Percentiles rank a stretch among this genome's conserved stretches.
phyloP scores from a whole-genome alignment of 1,140 invertebrate species.

The Amyelois transitella region DNA sequence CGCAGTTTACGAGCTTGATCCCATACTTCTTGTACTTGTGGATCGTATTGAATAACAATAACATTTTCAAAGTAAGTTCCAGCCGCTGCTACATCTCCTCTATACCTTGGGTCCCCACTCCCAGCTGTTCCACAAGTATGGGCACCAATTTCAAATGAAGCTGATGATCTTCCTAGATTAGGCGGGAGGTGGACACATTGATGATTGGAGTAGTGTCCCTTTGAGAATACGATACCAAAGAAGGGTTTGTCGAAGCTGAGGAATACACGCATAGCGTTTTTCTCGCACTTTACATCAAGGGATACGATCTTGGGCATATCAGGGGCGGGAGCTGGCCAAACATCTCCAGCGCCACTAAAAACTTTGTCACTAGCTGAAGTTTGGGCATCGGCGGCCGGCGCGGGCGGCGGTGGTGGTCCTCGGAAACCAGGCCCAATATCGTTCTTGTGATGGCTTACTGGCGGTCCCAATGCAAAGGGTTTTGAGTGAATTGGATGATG shows the following conservation, averaged over 20 bases:
- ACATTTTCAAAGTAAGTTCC: constrained; percentile 97
- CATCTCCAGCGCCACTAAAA: constrained; percentile 79
- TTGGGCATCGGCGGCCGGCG: constrained; percentile 69
- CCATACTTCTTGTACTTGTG: constrained; percentile 97
- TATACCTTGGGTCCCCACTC: constrained; percentile 90
- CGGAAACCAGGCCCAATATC: constrained; percentile 75
- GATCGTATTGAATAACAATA: constrained; percentile 95
- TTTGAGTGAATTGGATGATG: constrained; percentile 71
- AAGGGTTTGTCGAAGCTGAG: constrained; percentile 95
- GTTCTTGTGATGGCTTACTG: constrained; percentile 69
- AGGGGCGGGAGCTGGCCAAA: constrained; percentile 85
- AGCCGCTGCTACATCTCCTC: constrained; percentile 88
- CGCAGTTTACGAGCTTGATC: constrained; percentile 94
- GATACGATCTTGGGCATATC: constrained; percentile 95
- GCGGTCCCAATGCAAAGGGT: constrained; percentile 64
- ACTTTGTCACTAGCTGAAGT: constrained; percentile 70
- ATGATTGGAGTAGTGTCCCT: constrained; percentile 92
- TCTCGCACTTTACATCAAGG: constrained; percentile 95
- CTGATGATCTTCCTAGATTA: constrained; percentile 87
- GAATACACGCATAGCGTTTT: constrained; percentile 94
- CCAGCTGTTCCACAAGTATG: constrained; percentile 93
- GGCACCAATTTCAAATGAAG: constrained; percentile 93
- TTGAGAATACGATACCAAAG: constrained; percentile 95
- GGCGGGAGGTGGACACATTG: constrained; percentile 94
- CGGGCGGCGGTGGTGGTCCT: constrained; percentile 77